Conservation (phyloP, 1,140 invertebrate genomes). For the Drosophila bifasciata region DNA sequence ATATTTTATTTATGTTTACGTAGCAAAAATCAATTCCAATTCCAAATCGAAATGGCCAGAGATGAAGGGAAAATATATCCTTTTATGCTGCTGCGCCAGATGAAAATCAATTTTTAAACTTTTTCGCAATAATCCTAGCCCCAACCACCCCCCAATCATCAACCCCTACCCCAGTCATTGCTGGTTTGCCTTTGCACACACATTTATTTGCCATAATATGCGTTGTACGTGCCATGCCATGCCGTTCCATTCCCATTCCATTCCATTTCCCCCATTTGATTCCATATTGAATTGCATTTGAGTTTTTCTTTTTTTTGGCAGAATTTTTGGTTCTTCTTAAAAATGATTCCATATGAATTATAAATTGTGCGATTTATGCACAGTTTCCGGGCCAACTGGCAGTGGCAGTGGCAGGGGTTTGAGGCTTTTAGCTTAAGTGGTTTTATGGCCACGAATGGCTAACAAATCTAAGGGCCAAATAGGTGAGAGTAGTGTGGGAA, state of each 20-base stretch:
- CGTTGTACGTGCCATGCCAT: constrained; percentile 60
- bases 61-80: constrained; percentile 63
- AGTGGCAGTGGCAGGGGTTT: no score
- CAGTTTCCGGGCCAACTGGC: constrained; percentile 25
- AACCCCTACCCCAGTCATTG: no score
- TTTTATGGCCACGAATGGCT: constrained; percentile 60
- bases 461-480: constrained; percentile 7
- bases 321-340: constrained; percentile 24
- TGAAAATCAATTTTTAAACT: constrained; percentile 82
- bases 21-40: constrained; percentile 78
- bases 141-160: no score
- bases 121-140: constrained; percentile 65
- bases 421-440: constrained; percentile 74
- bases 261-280: constrained; percentile 8
- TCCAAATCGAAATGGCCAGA: constrained; percentile 40
- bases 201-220: constrained; percentile 81
- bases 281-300: constrained; percentile 45
- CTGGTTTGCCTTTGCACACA: constrained; percentile 47
- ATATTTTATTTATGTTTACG: constrained; percentile 83
- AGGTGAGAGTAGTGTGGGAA: background rate
- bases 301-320: constrained; percentile 33
- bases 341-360: constrained; percentile 77
- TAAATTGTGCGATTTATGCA: constrained; percentile 76
- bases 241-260: background rate
- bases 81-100: constrained; percentile 64